Conservation (phyloP, 2,888 invertebrate genomes). For the Trilocha varians region DNA sequence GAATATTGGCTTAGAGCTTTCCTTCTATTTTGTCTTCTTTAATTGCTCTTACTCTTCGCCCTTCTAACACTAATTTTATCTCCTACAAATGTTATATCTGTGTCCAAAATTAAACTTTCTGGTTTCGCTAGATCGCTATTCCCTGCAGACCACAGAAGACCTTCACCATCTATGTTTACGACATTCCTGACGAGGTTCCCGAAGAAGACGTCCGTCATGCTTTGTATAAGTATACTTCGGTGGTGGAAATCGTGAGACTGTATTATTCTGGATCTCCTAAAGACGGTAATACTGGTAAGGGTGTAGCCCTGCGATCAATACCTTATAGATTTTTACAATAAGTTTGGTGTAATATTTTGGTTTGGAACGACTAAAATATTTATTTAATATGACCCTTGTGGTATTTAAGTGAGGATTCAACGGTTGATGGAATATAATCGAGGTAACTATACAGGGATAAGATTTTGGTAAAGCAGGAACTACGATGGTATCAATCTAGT, state of each 20-base stretch:
- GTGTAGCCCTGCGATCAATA: no score
- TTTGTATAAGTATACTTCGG: constrained; percentile 84
- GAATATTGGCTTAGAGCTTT: not conserved
- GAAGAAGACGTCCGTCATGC: constrained; percentile 88
- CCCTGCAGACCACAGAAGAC: constrained; percentile 91
- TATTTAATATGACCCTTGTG: no score
- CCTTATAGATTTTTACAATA: no score
- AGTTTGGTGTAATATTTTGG: no score
- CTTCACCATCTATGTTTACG: constrained; percentile 87
- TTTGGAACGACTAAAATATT: no score
- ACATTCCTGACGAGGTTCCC: constrained; percentile 87
- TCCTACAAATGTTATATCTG: no score
- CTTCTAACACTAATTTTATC: constrained; percentile 24
- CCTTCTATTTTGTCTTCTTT: not conserved
- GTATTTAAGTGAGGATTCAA: no score
- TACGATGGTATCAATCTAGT: no score
- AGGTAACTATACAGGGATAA: no score
- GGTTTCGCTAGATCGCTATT: constrained; percentile 76
- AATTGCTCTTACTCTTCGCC: constrained; percentile 30
- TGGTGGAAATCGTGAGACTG: constrained; percentile 84
- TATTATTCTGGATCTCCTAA: constrained; percentile 64
- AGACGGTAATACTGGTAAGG: constrained; percentile 47
- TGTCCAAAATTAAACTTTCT: not conserved
- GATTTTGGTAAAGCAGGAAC: no score
- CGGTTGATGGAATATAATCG: no score